phyloP scores from a whole-genome alignment of 2,888 invertebrate genomes.

The Azorinus chamasolen region DNA sequence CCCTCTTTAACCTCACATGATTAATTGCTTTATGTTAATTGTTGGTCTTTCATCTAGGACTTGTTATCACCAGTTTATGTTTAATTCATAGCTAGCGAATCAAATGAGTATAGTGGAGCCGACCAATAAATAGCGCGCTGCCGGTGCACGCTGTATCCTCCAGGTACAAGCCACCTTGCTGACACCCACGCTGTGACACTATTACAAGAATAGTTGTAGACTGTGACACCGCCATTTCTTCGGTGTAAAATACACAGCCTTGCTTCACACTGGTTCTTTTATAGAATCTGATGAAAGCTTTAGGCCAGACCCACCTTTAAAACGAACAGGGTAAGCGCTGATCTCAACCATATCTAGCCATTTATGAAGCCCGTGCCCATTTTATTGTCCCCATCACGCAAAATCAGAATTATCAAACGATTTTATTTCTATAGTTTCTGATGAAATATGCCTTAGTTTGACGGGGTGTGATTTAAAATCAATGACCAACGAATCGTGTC shows the following conservation, averaged over 20 bases:
- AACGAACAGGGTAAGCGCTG: too few relatives aligned
- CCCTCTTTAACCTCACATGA: slow-evolving; percentile 12
- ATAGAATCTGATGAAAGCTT: too few relatives aligned
- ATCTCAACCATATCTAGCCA: not conserved
- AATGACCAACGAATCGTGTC: too few relatives aligned
- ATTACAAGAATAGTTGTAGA: too few relatives aligned
- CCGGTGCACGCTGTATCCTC: too few relatives aligned
- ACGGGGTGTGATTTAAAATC: not conserved
- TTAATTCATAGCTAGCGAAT: slow-evolving; percentile 37
- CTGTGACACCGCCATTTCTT: too few relatives aligned
- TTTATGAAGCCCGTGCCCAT: slow-evolving; percentile 17
- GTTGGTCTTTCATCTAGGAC: slow-evolving; percentile 27
- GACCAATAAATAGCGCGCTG: too few relatives aligned
- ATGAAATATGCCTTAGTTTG: not conserved
- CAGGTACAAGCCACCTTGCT: too few relatives aligned
- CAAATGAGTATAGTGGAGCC: not conserved
- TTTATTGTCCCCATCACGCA: slow-evolving; percentile 32
- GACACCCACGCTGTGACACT: too few relatives aligned
- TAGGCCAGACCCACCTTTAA: too few relatives aligned
- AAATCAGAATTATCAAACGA: slow-evolving; percentile 34
- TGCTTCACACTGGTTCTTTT: too few relatives aligned
- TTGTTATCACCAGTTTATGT: slow-evolving; percentile 39
- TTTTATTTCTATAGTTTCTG: slow-evolving; percentile 30
- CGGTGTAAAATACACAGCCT: too few relatives aligned
- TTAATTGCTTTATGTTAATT: slow-evolving; percentile 40